Base-by-base conservation (phyloP, 2,888 invertebrate species). In the Aspidiotus destructor region DNA sequence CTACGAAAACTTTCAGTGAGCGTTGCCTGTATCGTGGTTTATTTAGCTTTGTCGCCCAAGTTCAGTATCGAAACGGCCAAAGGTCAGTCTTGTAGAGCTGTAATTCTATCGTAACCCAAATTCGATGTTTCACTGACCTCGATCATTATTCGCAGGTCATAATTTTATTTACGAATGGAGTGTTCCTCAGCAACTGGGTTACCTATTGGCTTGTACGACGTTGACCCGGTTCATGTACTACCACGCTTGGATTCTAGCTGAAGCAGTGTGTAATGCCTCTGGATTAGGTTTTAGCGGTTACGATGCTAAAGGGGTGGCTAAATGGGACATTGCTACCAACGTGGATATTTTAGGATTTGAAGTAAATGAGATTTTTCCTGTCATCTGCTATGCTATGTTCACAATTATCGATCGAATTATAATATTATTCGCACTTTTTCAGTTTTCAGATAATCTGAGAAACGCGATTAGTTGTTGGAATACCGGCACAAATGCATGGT, bases 171-270 rank as follows among this genome's bases (percentile, higher is more conserved):
- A 60, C 52, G 60, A 67, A 67, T 67, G 67, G 67, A 58, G n/a
- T 42, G 7, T 15, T 13, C 28, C 62, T 8, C 44, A 40, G 41
- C 61, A 69, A 62, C 17, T 63, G 41, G 10, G n/a, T n/a, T 70
- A 52, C 80, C 80, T 92, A 72, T 79, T 85, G 74, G 78, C 86
- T 72, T 84, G 88, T 60, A 92, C 92, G 64, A 83, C 89, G 73
- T 81, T 89, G 71, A 86, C 87, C 70, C 85, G 95, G 73, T 88
- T 89, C 79, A 95, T 94, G 81, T 97, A 96, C 81, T 96, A 96
- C 80, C 91, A 94, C 77, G 96, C 94, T n/a, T 97, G 96, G 96
- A 81, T 92, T 70, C 81, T 96, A 74, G 92, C 94, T 8, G 98
- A 98, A 78, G 92, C 93, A 1, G 88, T 96, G 73, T 95, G 93